A percentile compares a stretch with the other conserved stretches of the same genome.
Evolutionary conservation across 1,140 invertebrate genomes (phyloP).

Genomic region (Phthorimaea operculella): DNA sequence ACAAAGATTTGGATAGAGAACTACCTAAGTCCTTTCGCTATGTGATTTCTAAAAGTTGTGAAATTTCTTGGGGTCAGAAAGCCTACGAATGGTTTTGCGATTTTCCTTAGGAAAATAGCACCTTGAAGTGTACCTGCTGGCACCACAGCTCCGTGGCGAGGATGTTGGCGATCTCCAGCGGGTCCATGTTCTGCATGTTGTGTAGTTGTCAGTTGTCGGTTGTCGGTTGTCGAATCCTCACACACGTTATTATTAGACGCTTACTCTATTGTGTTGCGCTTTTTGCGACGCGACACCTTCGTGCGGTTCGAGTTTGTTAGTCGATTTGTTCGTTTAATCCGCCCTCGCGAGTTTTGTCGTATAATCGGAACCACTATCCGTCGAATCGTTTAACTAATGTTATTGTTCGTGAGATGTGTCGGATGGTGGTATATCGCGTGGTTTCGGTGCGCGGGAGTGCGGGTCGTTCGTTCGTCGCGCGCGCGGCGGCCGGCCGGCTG

Average conservation of each 20-base stretch:
- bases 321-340: slow-evolving; percentile 65
- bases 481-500: slow-evolving; percentile 56
- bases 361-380: slow-evolving; percentile 19
- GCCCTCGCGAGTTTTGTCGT: slow-evolving; percentile 46
- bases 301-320: slow-evolving; percentile 63
- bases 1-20: too few species aligned
- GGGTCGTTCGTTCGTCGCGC: slow-evolving; percentile 65
- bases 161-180: slow-evolving; percentile 82
- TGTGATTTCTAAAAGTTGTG: too few species aligned
- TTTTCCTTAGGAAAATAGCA: too few species aligned
- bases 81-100: too few species aligned
- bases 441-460: slow-evolving; percentile 54
- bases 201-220: slow-evolving; percentile 13
- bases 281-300: slow-evolving; percentile 64
- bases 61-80: too few species aligned
- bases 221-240: slow-evolving; percentile 15
- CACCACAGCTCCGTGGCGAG: slow-evolving; percentile 83
- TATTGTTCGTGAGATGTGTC: too few species aligned
- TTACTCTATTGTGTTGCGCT: slow-evolving; percentile 66
- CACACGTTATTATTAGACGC: slow-evolving; percentile 63
- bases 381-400: slow-evolving; percentile 4
- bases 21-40: too few species aligned
- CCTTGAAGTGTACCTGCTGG: slow-evolving; percentile 76
- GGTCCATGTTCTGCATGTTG: slow-evolving; percentile 74
- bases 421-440: slow-evolving; percentile 22